These are phyloP conservation scores for Meiosimyza decipiens DNA, from an alignment of 2,888 invertebrate genomes.

Conservation along the genomic window DNA sequence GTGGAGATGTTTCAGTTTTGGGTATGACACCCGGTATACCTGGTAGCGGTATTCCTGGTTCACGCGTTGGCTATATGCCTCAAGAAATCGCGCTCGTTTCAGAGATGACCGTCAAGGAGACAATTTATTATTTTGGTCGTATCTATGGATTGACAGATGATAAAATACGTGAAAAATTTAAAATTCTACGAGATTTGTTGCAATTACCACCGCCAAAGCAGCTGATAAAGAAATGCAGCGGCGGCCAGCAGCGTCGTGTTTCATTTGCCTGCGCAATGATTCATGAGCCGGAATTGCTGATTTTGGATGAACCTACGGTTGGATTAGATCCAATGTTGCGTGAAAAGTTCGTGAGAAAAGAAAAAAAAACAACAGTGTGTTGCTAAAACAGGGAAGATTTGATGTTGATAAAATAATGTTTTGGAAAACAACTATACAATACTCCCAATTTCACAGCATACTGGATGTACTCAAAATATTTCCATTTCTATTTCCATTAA, in stretches of 20 bases:
- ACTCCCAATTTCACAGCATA: no score
- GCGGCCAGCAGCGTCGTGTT: slow-evolving; percentile 90
- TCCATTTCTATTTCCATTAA: not conserved
- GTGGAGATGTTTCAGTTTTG: slow-evolving; percentile 80
- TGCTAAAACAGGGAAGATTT: not conserved
- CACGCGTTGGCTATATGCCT: slow-evolving; percentile 88
- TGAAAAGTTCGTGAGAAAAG: slow-evolving; percentile 72
- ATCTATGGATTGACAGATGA: slow-evolving; percentile 81
- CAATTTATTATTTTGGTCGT: slow-evolving; percentile 87
- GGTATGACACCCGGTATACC: slow-evolving; percentile 77
- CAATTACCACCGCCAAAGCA: slow-evolving; percentile 79
- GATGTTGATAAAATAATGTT: no score
- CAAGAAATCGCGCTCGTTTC: slow-evolving; percentile 85
- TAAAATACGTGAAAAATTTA: slow-evolving; percentile 74
- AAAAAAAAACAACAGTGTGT: not conserved
- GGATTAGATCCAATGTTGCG: slow-evolving; percentile 90
- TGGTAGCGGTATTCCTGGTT: slow-evolving; percentile 77
- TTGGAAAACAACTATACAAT: no score
- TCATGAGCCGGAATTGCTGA: slow-evolving; percentile 87
- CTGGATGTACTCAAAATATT: not conserved
- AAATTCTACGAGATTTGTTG: slow-evolving; percentile 76
- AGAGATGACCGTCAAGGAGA: slow-evolving; percentile 85
- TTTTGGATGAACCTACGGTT: slow-evolving; percentile 94
- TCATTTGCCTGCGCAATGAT: slow-evolving; percentile 90
- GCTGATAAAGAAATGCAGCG: slow-evolving; percentile 79